phyloP scores from a whole-genome alignment of 2,888 invertebrate genomes.

The Limnephilus marmoratus region DNA sequence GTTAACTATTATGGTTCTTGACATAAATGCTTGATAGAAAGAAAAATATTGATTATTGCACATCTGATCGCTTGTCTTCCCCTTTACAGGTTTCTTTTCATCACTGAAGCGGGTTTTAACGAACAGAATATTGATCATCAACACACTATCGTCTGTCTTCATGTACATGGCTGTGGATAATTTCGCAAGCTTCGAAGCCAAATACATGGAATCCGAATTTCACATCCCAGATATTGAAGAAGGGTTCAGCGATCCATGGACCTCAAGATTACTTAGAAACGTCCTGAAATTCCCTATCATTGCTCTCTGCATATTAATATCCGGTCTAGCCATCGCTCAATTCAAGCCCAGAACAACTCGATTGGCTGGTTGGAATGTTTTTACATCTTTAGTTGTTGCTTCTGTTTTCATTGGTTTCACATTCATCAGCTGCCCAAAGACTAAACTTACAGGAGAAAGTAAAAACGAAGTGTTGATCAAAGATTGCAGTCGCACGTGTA shows the following conservation, averaged over 20 bases:
- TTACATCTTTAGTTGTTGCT: conserved; percentile 72
- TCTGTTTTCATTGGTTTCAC: conserved; percentile 73
- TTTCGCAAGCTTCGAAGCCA: conserved; percentile 76
- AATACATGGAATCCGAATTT: conserved; percentile 79
- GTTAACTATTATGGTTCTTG: too few species aligned
- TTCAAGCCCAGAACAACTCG: conserved; percentile 74
- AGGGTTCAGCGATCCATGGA: conserved; percentile 77
- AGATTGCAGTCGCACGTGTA: conserved; percentile 77
- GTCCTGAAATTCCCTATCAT: conserved; percentile 78
- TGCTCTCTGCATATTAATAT: conserved; percentile 74
- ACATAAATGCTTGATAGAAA: too few species aligned
- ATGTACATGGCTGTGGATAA: conserved; percentile 77
- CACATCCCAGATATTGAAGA: conserved; percentile 75
- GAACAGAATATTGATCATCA: conserved; percentile 77
- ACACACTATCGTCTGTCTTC: conserved; percentile 75
- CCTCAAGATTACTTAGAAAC: conserved; percentile 74
- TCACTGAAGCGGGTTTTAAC: conserved; percentile 75
- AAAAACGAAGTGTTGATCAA: conserved; percentile 72
- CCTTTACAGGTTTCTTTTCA: conserved; percentile 71
- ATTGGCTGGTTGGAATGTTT: conserved; percentile 75
- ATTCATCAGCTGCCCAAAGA: conserved; percentile 74
- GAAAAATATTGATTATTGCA: not conserved
- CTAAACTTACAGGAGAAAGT: conserved; percentile 74
- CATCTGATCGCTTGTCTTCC: not conserved
- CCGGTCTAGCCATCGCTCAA: conserved; percentile 77